A percentile compares a stretch with the other conserved stretches of the same genome.
These are phyloP conservation scores for Crocuta crocuta DNA, from an alignment of 2,113 vertebrate genomes.

Conservation along the genomic window DNA sequence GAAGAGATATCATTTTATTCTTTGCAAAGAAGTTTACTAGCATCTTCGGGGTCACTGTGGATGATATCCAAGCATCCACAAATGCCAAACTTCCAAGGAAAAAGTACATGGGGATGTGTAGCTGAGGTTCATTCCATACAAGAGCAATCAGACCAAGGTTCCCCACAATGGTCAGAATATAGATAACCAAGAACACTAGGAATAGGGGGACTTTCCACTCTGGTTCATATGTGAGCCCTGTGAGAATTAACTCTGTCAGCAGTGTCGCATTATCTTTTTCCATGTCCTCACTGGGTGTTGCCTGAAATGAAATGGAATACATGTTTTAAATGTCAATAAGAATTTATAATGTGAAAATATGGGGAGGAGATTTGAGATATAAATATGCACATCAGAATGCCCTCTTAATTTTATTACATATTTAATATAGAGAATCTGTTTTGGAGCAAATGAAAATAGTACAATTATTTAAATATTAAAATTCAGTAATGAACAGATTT, in stretches of 20 bases:
- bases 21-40: constrained; percentile 31
- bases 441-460: background rate
- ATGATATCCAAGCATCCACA: constrained; percentile 63
- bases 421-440: background rate
- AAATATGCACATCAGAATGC: background rate
- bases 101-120: constrained; percentile 70
- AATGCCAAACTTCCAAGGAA: constrained; percentile 64
- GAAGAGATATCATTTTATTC: constrained; percentile 11
- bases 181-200: constrained; percentile 50
- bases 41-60: constrained; percentile 63
- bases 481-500: background rate
- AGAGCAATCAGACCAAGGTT: constrained; percentile 56
- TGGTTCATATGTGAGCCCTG: background rate
- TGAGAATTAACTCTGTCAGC: constrained; percentile 8
- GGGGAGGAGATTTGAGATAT: background rate
- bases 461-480: background rate
- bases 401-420: background rate
- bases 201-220: constrained; percentile 23
- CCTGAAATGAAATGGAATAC: background rate
- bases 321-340: no score
- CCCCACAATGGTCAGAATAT: constrained; percentile 46
- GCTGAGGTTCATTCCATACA: constrained; percentile 52
- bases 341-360: background rate
- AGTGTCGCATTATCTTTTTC: background rate
- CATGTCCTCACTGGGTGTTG: background rate